Base-by-base conservation (phyloP, 2,797 vertebrate genomes). In the Notoglanidium macrostoma region DNA sequence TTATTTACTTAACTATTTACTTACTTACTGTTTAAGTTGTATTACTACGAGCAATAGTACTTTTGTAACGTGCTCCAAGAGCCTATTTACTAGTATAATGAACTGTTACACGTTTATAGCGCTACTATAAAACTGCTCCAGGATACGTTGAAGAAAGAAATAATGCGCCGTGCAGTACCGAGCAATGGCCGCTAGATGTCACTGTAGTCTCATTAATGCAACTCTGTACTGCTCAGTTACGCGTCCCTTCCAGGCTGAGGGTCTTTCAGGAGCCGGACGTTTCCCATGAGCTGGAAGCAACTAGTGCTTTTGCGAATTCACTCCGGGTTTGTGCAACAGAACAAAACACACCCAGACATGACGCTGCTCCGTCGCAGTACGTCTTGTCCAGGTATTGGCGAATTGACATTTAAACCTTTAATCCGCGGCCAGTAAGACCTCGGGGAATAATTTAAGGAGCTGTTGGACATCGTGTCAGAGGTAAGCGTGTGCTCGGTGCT, bases 231-330 rank as follows among this genome's bases (percentile, higher is more conserved):
- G 5, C 12, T n/a, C 5, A 10, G 72, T 76, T 61, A 65, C n/a
- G 40, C 12, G 57, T 11, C 14, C 29, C 17, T 63, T 35, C 5
- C 12, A 35, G 44, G 29, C 26, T 51, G 4, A 23, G n/a, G 79
- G 26, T 4, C 54, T 74, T 77, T 17, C 44, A 61, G 73, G 84
- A 78, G 73, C 46, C 21, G 73, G 57, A 67, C 26, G 70, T 59
- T 70, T 73, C 59, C 0, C 17, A 78, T 85, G 10, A 65, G 40
- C n/a, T 65, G 59, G 84, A 67, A 85, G 73, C 73, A 85, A 85
- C 84, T 65, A 73, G 73, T 85, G 84, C 46, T 85, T 67, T 14
- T 35, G 32, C 11, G 59, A 59, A 65, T 65, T 14, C n/a, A 26
- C 2, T 51, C 46, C 46, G 26, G 73, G 12, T 14, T 29, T 35